These are phyloP conservation scores for Glaucopsyche alexis DNA, from an alignment of 2,888 invertebrate genomes.

Conservation along the genomic window DNA sequence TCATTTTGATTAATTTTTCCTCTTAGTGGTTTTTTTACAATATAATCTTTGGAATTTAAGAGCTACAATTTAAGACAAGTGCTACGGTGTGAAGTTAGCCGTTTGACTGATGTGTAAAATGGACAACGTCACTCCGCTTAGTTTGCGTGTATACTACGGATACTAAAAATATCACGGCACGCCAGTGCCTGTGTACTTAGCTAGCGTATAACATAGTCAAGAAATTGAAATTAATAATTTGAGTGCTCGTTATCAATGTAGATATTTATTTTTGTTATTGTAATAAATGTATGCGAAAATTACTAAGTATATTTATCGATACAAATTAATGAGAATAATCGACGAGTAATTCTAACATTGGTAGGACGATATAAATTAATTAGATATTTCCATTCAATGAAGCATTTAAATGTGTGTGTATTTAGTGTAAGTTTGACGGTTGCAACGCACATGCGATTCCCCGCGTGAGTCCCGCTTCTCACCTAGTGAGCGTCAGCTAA, in stretches of 20 bases:
- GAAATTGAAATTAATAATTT: conserved; percentile 65
- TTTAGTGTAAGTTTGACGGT: conserved; percentile 51
- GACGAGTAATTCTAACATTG: conserved; percentile 46
- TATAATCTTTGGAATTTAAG: conserved; percentile 33
- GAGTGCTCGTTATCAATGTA: conserved; percentile 77
- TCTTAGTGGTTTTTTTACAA: conserved; percentile 51
- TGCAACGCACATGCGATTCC: conserved; percentile 48
- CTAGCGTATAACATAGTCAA: conserved; percentile 71
- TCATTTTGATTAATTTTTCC: conserved; percentile 58
- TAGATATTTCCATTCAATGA: conserved; percentile 49
- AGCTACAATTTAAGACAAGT: neutral
- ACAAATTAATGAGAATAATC: conserved; percentile 54
- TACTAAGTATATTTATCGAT: conserved; percentile 64
- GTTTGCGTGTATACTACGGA: conserved; percentile 3
- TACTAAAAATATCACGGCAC: conserved; percentile 42
- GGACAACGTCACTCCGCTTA: conserved; percentile 11
- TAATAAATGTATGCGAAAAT: conserved; percentile 74
- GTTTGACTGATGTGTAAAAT: neutral
- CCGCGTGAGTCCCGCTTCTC: conserved; percentile 54
- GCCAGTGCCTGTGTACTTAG: conserved; percentile 71
- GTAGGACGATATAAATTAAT: conserved; percentile 35
- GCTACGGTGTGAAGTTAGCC: conserved; percentile 17
- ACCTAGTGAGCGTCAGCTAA: conserved; percentile 68
- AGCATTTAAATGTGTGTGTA: conserved; percentile 68
- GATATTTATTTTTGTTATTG: conserved; percentile 80